phyloP scores from a whole-genome alignment of 37 sponge, comb jelly and placozoan genomes.

The Oopsacas minuta region DNA sequence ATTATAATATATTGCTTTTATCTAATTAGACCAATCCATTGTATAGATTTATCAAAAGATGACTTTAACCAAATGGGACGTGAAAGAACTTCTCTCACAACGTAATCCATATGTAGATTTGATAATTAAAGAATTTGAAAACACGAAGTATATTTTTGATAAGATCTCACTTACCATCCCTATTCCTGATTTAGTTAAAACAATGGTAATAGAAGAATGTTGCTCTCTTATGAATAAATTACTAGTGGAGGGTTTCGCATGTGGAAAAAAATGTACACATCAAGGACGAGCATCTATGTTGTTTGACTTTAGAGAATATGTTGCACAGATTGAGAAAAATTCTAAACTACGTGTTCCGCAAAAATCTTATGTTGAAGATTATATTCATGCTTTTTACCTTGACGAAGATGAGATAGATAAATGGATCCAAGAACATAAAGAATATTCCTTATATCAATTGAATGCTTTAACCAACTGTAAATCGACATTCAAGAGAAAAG shows the following conservation, averaged over 20 bases:
- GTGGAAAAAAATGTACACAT: not conserved
- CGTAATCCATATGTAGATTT: not conserved
- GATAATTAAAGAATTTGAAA: not conserved
- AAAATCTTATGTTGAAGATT: not conserved
- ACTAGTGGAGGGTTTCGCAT: not conserved
- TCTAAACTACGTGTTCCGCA: not conserved
- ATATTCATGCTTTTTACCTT: not conserved
- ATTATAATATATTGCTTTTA: too few relatives aligned
- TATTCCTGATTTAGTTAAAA: not conserved
- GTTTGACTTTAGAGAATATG: not conserved
- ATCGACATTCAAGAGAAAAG: not conserved
- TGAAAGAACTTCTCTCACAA: not conserved
- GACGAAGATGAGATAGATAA: not conserved
- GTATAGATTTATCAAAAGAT: not conserved
- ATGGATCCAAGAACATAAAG: conserved; percentile 5
- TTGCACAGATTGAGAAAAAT: not conserved
- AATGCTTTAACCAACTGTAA: not conserved
- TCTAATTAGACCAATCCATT: too few relatives aligned
- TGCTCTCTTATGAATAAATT: not conserved
- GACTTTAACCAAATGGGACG: not conserved
- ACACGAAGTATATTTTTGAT: not conserved
- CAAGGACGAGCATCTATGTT: not conserved
- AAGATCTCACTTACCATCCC: not conserved
- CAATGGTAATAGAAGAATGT: not conserved
- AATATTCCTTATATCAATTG: not conserved